phyloP scores from a whole-genome alignment of 2,888 invertebrate genomes.

The Scrobipalpa costella region DNA sequence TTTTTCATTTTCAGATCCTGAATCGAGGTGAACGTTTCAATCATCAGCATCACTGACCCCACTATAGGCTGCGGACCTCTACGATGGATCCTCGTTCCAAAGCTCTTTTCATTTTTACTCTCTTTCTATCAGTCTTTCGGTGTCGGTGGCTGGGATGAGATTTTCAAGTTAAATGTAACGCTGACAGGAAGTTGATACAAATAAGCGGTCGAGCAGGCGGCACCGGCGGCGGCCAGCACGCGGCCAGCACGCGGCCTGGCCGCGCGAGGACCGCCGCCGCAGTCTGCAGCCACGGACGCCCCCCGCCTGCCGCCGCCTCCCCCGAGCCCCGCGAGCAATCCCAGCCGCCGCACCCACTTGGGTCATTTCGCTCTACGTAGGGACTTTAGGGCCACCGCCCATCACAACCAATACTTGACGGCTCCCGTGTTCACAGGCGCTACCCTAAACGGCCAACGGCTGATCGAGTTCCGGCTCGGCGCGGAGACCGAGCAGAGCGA shows the following conservation, averaged over 20 bases:
- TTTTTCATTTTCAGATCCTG: neutral
- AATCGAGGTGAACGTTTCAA: neutral
- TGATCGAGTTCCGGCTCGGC: slow-evolving; percentile 91
- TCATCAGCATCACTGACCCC: neutral
- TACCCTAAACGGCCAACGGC: slow-evolving; percentile 90
- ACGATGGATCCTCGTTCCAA: neutral
- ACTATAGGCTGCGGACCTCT: neutral
- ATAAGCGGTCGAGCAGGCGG: slow-evolving; percentile 54
- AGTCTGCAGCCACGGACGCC: slow-evolving; percentile 73
- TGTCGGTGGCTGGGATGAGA: slow-evolving; percentile 45
- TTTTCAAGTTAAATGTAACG: neutral
- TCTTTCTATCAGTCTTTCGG: slow-evolving; percentile 33
- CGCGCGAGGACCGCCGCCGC: slow-evolving; percentile 53
- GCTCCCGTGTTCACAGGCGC: slow-evolving; percentile 82
- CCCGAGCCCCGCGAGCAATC: slow-evolving; percentile 33
- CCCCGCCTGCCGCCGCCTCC: slow-evolving; percentile 43
- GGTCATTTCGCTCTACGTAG: slow-evolving; percentile 67
- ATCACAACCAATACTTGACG: slow-evolving; percentile 4
- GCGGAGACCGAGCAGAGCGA: slow-evolving; percentile 79
- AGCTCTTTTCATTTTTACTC: neutral
- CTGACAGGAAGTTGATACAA: slow-evolving; percentile 26
- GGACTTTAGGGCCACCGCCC: slow-evolving; percentile 33
- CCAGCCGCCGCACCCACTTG: slow-evolving; percentile 46
- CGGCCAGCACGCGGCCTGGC: slow-evolving; percentile 31
- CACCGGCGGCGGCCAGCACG: slow-evolving; percentile 56